Conservation (phyloP, 2,888 invertebrate species). For the Cosmia trapezina region DNA sequence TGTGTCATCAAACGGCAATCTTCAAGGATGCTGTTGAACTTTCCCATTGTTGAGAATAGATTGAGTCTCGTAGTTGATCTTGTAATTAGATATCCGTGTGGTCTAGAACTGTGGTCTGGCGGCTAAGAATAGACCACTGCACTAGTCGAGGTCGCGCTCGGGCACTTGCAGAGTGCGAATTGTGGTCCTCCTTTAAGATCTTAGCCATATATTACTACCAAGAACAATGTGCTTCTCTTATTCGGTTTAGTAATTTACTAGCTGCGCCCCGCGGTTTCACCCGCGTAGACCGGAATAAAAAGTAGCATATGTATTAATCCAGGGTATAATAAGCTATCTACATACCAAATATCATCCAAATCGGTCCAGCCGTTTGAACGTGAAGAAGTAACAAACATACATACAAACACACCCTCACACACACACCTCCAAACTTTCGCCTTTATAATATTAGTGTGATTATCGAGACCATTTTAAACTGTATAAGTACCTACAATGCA, state of each 20-base stretch:
- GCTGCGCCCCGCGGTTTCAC: too few species aligned
- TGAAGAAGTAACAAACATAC: too few species aligned
- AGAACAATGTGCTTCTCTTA: not conserved
- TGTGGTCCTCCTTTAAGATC: not conserved
- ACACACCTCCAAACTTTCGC: too few species aligned
- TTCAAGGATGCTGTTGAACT: constrained; percentile 48
- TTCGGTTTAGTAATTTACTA: not conserved
- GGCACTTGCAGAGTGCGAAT: not conserved
- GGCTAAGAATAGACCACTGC: constrained; percentile 38
- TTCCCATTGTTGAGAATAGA: constrained; percentile 48
- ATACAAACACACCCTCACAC: too few species aligned
- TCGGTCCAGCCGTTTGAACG: too few species aligned
- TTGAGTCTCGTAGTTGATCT: constrained; percentile 47
- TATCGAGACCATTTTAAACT: not conserved
- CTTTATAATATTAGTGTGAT: too few species aligned
- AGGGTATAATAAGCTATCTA: too few species aligned
- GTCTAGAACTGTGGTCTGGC: constrained; percentile 24
- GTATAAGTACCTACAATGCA: too few species aligned
- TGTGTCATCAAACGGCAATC: constrained; percentile 34
- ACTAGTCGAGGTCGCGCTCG: not conserved
- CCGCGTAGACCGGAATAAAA: too few species aligned
- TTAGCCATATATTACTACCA: not conserved
- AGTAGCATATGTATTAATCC: too few species aligned
- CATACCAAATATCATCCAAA: too few species aligned
- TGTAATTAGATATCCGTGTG: constrained; percentile 56